Conservation (phyloP, 2,113 vertebrate genomes). For the Galbula dea region DNA sequence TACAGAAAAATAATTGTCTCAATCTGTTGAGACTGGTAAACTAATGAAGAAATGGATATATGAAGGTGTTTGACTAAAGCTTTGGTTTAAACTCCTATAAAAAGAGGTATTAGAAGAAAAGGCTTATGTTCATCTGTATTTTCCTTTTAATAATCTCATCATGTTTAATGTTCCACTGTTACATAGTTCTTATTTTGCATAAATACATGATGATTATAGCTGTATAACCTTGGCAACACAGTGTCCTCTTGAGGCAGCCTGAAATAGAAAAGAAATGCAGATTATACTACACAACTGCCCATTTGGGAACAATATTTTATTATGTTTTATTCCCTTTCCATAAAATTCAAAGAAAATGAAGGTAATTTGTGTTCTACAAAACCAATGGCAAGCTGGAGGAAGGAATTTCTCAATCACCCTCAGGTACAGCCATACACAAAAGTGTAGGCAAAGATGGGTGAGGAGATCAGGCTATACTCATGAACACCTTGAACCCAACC, state of each 20-base stretch:
- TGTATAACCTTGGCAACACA: constrained; percentile 64
- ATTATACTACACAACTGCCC: constrained; percentile 44
- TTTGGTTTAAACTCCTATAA: neutral
- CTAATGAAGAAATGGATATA: neutral
- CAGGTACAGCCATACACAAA: neutral
- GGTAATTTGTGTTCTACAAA: constrained; percentile 47
- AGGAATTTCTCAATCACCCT: neutral
- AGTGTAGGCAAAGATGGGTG: neutral
- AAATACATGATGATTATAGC: constrained; percentile 52
- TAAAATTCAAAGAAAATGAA: constrained; percentile 60
- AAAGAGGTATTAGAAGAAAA: neutral
- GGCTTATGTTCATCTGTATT: neutral
- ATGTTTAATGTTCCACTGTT: constrained; percentile 37
- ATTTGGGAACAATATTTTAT: constrained; percentile 68
- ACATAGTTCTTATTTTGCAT: constrained; percentile 52
- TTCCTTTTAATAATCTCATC: neutral
- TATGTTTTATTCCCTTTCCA: constrained; percentile 61
- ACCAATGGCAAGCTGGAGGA: neutral
- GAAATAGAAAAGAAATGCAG: constrained; percentile 62
- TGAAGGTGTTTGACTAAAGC: neutral
- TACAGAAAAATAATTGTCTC: neutral
- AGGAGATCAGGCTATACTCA: neutral
- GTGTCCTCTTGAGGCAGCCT: constrained; percentile 57
- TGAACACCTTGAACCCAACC: neutral
- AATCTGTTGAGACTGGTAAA: neutral